These are phyloP conservation scores for Girardia tigrina DNA, from an alignment of 2,888 invertebrate species.

Conservation along the genomic window DNA sequence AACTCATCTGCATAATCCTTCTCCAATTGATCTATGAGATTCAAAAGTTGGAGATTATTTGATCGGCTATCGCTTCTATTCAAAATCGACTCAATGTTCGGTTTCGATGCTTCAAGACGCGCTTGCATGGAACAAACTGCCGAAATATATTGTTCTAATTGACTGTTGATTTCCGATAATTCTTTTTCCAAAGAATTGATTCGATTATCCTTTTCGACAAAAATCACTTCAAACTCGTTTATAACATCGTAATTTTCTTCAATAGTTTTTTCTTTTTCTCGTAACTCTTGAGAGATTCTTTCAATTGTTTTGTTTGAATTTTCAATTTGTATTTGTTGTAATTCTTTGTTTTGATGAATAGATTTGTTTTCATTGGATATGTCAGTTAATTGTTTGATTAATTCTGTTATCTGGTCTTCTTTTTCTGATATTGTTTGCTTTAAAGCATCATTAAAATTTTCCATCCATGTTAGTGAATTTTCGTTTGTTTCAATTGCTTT, in stretches of 20 bases:
- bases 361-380: not conserved
- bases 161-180: slow-evolving; percentile 15
- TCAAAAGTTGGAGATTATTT: not conserved
- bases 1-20: slow-evolving; percentile 20
- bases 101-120: slow-evolving; percentile 29
- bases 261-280: not conserved
- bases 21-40: slow-evolving; percentile 26
- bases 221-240: slow-evolving; percentile 34
- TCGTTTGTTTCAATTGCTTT: not conserved
- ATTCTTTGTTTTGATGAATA: not conserved
- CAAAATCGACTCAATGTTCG: not conserved
- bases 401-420: slow-evolving; percentile 31
- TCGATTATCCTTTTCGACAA: slow-evolving; percentile 32
- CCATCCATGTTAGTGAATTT: not conserved
- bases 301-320: not conserved
- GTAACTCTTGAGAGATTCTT: not conserved
- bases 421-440: slow-evolving; percentile 30
- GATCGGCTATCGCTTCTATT: not conserved
- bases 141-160: slow-evolving; percentile 28
- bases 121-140: slow-evolving; percentile 31
- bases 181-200: slow-evolving; percentile 32
- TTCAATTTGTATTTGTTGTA: not conserved
- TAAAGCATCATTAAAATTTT: slow-evolving; percentile 29
- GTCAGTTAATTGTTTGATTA: slow-evolving; percentile 13
- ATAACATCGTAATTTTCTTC: slow-evolving; percentile 7